Evolutionary conservation across 2,797 vertebrate species (phyloP).

Genomic region (Mycteria americana): DNA sequence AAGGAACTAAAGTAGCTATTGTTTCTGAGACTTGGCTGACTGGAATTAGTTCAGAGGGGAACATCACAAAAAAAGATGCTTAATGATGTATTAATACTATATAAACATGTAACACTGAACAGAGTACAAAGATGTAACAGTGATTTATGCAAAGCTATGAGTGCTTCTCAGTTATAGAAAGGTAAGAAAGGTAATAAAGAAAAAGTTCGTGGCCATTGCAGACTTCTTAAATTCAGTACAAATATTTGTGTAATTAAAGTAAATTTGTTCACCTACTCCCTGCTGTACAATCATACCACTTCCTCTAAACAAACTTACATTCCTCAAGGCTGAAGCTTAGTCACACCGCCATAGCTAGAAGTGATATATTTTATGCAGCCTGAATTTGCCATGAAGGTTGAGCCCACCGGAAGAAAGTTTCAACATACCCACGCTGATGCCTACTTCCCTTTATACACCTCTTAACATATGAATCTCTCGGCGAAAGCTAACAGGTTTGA

Average conservation of each 20-base stretch:
- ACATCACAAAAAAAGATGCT: neutral
- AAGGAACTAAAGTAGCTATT: neutral
- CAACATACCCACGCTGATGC: fast-evolving
- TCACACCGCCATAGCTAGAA: neutral
- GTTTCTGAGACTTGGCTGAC: neutral
- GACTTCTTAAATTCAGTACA: neutral
- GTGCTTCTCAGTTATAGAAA: neutral
- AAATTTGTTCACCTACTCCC: neutral
- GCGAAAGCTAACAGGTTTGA: neutral
- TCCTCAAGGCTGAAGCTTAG: neutral
- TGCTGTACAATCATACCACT: neutral
- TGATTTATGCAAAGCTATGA: neutral
- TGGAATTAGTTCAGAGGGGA: neutral
- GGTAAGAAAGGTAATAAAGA: neutral
- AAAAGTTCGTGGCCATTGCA: neutral
- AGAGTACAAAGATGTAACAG: neutral
- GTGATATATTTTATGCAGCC: neutral
- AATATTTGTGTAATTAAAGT: neutral
- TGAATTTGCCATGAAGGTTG: neutral
- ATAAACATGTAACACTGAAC: neutral
- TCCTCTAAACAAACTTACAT: neutral
- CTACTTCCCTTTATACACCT: neutral
- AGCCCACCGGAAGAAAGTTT: neutral
- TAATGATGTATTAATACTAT: neutral
- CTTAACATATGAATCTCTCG: fast-evolving